Percentiles rank a stretch among this genome's conserved stretches.
These are phyloP conservation scores for Nibea coibor DNA, from an alignment of 2,113 vertebrate genomes.

Conservation along the genomic window DNA sequence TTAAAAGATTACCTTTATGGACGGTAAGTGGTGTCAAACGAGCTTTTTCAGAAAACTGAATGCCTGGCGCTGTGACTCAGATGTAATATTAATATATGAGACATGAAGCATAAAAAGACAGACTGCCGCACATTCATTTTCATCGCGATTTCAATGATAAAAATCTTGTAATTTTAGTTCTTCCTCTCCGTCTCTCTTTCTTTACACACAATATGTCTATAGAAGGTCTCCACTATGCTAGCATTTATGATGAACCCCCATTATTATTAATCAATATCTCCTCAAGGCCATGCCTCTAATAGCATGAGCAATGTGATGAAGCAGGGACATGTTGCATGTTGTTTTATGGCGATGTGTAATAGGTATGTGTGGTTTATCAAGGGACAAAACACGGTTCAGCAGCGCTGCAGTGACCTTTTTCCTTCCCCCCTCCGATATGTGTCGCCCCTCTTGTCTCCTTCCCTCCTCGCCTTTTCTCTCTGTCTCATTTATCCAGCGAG, in stretches of 20 bases:
- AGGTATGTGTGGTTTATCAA: conserved; percentile 55
- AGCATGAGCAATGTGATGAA: conserved; percentile 38
- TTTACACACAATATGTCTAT: conserved; percentile 15
- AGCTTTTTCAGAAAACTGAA: background rate
- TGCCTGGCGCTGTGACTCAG: background rate
- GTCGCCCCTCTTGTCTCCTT: conserved; percentile 31
- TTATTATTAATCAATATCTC: conserved; percentile 61
- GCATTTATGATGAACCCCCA: conserved; percentile 18
- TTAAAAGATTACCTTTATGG: background rate
- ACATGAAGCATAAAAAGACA: background rate
- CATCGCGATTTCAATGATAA: background rate
- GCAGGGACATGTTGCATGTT: conserved; percentile 55
- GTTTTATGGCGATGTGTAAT: conserved; percentile 61
- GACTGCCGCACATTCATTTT: background rate
- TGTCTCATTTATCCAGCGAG: conserved; percentile 66
- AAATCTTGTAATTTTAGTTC: background rate
- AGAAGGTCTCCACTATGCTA: background rate
- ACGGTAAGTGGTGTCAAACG: background rate
- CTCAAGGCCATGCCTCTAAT: conserved; percentile 40
- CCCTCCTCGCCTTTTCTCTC: conserved; percentile 46
- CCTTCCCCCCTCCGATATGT: background rate
- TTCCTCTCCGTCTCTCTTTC: background rate
- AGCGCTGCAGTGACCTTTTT: conserved; percentile 49
- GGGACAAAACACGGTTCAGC: conserved; percentile 50
- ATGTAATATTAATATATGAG: background rate